Conservation (phyloP, 2,797 vertebrate species). For the Enteromius thamalakanensis region DNA sequence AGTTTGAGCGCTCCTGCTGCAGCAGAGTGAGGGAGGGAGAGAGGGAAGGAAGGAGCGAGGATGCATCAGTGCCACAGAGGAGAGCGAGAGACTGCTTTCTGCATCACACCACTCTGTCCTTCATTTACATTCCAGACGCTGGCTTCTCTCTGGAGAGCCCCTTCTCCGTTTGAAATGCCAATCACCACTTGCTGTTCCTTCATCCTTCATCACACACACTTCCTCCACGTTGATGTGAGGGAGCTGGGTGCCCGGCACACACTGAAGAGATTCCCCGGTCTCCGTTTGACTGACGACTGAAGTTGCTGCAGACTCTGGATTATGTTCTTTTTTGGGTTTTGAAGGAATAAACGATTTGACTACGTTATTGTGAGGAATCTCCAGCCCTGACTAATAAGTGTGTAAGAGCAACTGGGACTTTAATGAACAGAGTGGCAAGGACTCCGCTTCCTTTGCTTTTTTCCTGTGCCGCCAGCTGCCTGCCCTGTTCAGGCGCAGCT, state of each 20-base stretch:
- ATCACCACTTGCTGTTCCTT: constrained; percentile 55
- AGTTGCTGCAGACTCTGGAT: constrained; percentile 50
- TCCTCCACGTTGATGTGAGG: constrained; percentile 25
- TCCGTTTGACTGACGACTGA: constrained; percentile 39
- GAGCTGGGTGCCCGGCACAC: constrained; percentile 32
- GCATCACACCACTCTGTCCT: constrained; percentile 72
- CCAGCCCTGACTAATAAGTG: constrained; percentile 19
- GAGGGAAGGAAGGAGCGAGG: constrained; percentile 45
- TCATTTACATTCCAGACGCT: constrained; percentile 75
- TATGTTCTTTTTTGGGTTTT: constrained; percentile 34
- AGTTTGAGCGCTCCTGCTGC: constrained; percentile 72
- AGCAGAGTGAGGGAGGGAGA: constrained; percentile 70
- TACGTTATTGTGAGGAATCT: neutral
- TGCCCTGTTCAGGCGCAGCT: constrained; percentile 36
- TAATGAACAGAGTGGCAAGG: constrained; percentile 47
- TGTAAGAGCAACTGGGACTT: constrained; percentile 27
- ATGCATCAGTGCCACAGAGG: constrained; percentile 60
- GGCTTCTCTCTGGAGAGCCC: constrained; percentile 60
- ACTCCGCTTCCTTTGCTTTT: constrained; percentile 43
- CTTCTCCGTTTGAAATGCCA: constrained; percentile 61
- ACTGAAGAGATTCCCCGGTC: constrained; percentile 42
- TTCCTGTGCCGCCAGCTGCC: constrained; percentile 40
- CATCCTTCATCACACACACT: constrained; percentile 52
- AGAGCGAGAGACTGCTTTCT: constrained; percentile 66
- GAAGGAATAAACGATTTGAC: constrained; percentile 19